Evolutionary conservation across 2,888 invertebrate species (phyloP), one percentile per base, ranked within the genome.

Genomic region (Erynnis tages): DNA sequence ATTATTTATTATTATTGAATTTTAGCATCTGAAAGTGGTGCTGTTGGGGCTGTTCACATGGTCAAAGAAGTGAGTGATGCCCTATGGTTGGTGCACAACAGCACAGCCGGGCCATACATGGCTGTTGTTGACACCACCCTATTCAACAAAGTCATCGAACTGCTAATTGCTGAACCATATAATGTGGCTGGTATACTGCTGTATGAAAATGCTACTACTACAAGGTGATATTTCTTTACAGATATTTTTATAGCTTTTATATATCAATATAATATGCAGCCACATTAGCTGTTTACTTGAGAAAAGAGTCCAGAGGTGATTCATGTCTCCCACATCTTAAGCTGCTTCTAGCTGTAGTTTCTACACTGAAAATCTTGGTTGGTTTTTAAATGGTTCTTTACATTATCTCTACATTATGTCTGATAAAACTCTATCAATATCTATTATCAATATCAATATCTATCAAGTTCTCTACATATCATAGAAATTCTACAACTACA

Each of bases 1-100:
- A n/a, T 46, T 14, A 19, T 35, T 7, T 16, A 14, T 23, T 50
- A 40, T 13, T 14, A 11, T 11, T 10, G 86, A n/a, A n/a, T n/a
- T 89, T 37, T 69, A 96, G 96, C 96, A 21, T 83, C 91, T 58
- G 90, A 92, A 50, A 92, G 91, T 40, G 98, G 98, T 23, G 95
- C 95, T 55, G 95, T 96, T 10, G 98, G 98, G 11, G 94, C 95
- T 1, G 89, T 98, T 5, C 95, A 97, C 66, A 88, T 94, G 65
- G 86, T 97, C 32, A 89, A 91, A 58, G 84, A 82, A 41, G 68
- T 90, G 2, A 76, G 73, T n/a, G 96, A 97, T 73, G 82, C 96
- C 5, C 82, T 93, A 32, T 96, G 96, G 93, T 75, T 98, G 34
- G 79, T 95, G 19, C 80, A 84, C 14, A 92, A 93, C 60, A 93